Evolutionary conservation across 2,113 vertebrate species (phyloP).

Genomic region (Misgurnus anguillicaudatus): DNA sequence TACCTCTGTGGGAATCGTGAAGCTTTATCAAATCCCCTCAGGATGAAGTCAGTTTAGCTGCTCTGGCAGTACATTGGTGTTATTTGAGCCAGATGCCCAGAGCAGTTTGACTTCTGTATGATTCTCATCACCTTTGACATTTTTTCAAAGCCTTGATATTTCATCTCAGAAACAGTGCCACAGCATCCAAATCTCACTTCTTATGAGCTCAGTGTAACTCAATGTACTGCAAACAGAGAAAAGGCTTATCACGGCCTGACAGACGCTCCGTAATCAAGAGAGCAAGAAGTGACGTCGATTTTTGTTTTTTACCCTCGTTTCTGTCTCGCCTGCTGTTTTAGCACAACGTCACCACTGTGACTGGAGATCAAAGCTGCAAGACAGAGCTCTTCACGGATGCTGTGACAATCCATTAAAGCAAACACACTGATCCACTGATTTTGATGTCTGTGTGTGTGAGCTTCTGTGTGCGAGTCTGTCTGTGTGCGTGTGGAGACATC

Average conservation of each 20-base stretch:
- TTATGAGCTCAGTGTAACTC: slow-evolving; percentile 61
- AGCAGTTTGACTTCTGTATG: neutral
- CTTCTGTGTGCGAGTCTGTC: neutral
- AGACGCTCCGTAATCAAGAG: slow-evolving; percentile 59
- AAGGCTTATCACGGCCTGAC: slow-evolving; percentile 64
- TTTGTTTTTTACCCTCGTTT: slow-evolving; percentile 20
- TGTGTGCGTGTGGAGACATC: neutral
- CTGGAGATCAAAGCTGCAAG: slow-evolving; percentile 32
- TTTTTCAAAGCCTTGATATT: neutral
- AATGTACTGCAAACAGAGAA: slow-evolving; percentile 64
- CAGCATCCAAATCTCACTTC: slow-evolving; percentile 31
- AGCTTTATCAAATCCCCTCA: slow-evolving; percentile 34
- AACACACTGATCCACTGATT: slow-evolving; percentile 37
- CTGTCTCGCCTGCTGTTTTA: neutral
- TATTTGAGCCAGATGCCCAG: slow-evolving; percentile 9
- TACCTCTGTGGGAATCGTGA: slow-evolving; percentile 27
- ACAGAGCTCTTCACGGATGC: slow-evolving; percentile 55
- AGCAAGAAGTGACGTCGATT: slow-evolving; percentile 45
- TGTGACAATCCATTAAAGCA: slow-evolving; percentile 34
- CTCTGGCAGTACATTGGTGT: slow-evolving; percentile 29
- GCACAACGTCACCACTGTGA: neutral
- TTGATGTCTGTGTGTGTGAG: neutral
- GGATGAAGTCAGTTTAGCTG: slow-evolving; percentile 41
- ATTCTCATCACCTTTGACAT: neutral
- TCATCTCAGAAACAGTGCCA: neutral